Evolutionary conservation across 2,888 invertebrate genomes (phyloP).

Genomic region (Rhagonycha lutea): DNA sequence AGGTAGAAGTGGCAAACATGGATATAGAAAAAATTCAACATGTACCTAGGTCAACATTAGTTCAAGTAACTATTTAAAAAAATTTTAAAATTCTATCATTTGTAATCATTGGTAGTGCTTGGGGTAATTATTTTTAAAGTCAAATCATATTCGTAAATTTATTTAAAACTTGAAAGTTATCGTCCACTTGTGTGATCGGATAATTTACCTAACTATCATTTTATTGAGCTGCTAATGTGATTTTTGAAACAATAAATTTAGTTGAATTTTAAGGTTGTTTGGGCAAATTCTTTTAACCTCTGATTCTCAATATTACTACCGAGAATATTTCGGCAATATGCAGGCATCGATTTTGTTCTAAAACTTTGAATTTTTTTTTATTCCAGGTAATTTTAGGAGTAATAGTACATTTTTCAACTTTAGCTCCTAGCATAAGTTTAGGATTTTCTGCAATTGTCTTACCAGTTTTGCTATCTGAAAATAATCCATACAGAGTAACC

Average conservation of each 20-base stretch:
- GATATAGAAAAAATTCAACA: background rate
- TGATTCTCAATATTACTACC: too few relatives aligned
- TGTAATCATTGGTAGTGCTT: too few relatives aligned
- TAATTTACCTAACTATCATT: background rate
- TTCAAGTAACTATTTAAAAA: background rate
- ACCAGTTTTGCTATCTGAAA: slow-evolving; percentile 52
- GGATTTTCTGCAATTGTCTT: slow-evolving; percentile 62
- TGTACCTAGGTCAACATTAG: background rate
- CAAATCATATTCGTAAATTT: background rate
- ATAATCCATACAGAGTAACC: slow-evolving; percentile 48
- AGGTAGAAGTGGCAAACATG: background rate
- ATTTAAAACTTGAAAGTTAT: background rate
- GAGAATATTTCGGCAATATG: too few relatives aligned
- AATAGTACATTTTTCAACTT: slow-evolving; percentile 57
- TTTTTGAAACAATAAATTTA: too few relatives aligned
- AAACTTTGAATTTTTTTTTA: background rate
- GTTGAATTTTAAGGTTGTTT: too few relatives aligned
- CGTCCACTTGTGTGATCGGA: background rate
- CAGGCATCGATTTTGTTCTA: too few relatives aligned
- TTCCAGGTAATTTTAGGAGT: slow-evolving; percentile 57
- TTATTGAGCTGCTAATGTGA: background rate
- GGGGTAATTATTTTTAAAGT: background rate
- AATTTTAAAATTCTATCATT: background rate
- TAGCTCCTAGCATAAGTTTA: slow-evolving; percentile 62
- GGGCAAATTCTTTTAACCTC: too few relatives aligned